phyloP scores from a whole-genome alignment of 2,113 vertebrate species.

The Burhinus bistriatus region DNA sequence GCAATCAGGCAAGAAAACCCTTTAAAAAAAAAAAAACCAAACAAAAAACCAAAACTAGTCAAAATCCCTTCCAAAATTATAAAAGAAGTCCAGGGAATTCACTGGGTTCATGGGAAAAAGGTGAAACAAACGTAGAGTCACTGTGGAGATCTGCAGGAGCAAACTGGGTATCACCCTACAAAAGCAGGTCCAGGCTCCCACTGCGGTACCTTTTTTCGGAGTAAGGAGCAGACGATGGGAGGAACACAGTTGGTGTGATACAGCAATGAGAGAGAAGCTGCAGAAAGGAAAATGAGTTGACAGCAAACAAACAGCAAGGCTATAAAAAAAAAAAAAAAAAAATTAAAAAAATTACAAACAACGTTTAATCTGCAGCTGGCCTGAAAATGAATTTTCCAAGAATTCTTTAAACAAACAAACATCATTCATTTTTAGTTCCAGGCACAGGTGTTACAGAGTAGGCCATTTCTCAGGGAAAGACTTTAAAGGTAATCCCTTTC shows the following conservation, averaged over 20 bases:
- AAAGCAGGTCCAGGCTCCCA: not conserved
- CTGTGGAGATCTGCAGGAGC: not conserved
- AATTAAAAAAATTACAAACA: not conserved
- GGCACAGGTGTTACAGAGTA: not conserved
- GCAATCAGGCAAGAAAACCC: not conserved
- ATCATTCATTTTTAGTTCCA: not conserved
- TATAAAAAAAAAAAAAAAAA: not conserved
- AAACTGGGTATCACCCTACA: not conserved
- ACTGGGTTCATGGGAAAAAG: not conserved
- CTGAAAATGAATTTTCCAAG: not conserved
- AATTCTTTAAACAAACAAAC: not conserved
- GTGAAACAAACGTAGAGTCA: not conserved
- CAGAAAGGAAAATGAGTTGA: not conserved
- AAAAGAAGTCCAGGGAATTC: not conserved
- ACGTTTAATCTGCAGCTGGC: not conserved
- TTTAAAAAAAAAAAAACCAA: not conserved
- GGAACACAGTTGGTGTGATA: not conserved
- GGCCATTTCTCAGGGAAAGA: not conserved
- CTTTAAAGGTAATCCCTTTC: not conserved
- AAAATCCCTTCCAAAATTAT: not conserved
- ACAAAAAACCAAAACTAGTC: not conserved
- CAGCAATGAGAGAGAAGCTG: not conserved
- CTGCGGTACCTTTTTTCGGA: not conserved
- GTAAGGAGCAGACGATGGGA: not conserved
- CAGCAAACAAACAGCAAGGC: not conserved